Percentiles rank a stretch among this genome's conserved stretches.
Evolutionary conservation across 2,113 vertebrate species (phyloP).

Genomic region (Laticauda colubrina): DNA sequence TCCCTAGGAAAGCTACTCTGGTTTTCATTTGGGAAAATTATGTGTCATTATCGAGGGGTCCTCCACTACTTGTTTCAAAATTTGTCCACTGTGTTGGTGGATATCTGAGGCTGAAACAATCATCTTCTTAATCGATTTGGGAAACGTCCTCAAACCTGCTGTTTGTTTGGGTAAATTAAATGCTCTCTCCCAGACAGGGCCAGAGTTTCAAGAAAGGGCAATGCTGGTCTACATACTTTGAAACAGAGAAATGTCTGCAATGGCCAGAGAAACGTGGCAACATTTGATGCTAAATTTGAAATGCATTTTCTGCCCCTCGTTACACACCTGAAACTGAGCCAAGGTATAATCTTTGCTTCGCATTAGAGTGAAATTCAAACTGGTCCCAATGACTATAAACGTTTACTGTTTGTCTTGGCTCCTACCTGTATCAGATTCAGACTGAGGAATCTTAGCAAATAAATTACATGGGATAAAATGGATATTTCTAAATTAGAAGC

Average conservation of each 20-base stretch:
- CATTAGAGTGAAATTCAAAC: slow-evolving; percentile 76
- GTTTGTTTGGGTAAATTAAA: slow-evolving; percentile 54
- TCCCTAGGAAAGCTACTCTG: background rate
- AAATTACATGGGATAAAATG: slow-evolving; percentile 79
- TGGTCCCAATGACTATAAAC: slow-evolving; percentile 70
- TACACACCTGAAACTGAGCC: slow-evolving; percentile 72
- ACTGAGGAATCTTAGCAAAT: slow-evolving; percentile 74
- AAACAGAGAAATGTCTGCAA: slow-evolving; percentile 65
- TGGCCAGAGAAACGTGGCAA: slow-evolving; percentile 67
- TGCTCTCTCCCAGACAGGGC: background rate
- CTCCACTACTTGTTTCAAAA: slow-evolving; percentile 6
- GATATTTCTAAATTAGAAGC: slow-evolving; percentile 80
- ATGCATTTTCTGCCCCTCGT: slow-evolving; percentile 65
- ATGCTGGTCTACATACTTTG: slow-evolving; percentile 57
- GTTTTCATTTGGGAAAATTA: slow-evolving; percentile 18
- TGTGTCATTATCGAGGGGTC: slow-evolving; percentile 7
- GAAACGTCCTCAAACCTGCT: slow-evolving; percentile 29
- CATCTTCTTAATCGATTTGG: background rate
- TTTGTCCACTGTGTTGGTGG: background rate
- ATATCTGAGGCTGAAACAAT: background rate
- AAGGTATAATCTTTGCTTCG: slow-evolving; percentile 72
- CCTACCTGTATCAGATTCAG: slow-evolving; percentile 80
- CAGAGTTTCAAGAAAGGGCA: slow-evolving; percentile 48
- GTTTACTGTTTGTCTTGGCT: slow-evolving; percentile 78
- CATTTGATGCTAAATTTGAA: slow-evolving; percentile 62